Conservation (phyloP, 2,888 invertebrate species). For the Melanophora roralis region DNA sequence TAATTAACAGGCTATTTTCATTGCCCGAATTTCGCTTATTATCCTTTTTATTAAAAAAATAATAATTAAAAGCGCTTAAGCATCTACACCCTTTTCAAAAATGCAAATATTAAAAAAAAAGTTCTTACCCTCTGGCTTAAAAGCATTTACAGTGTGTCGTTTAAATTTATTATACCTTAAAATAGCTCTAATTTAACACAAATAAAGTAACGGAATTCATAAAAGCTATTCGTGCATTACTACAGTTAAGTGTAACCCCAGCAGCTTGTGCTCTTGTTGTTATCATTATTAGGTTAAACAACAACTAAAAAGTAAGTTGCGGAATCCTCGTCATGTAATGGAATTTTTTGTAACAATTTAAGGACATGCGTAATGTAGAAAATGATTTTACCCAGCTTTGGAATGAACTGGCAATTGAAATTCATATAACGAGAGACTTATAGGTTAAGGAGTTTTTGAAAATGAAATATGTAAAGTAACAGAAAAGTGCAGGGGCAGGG, state of each 20-base stretch:
- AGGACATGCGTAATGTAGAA: slow-evolving; percentile 21
- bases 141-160: slow-evolving; percentile 43
- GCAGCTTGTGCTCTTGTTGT: slow-evolving; percentile 19
- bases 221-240: neutral
- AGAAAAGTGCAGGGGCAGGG: slow-evolving; percentile 18
- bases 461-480: slow-evolving; percentile 33
- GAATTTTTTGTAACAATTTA: slow-evolving; percentile 27
- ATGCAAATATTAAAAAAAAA: neutral
- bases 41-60: neutral
- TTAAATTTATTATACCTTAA: no score
- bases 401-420: neutral
- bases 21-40: neutral
- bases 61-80: neutral
- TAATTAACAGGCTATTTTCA: neutral
- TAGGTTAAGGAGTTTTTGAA: neutral
- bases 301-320: slow-evolving; percentile 22
- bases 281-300: slow-evolving; percentile 17
- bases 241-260: neutral
- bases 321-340: slow-evolving; percentile 1
- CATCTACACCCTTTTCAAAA: slow-evolving; percentile 4
- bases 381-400: no score
- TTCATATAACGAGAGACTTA: neutral
- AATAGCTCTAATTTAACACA: neutral
- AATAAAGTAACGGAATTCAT: slow-evolving; percentile 26
- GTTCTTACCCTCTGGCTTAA: slow-evolving; percentile 19